Base-by-base conservation (phyloP, 2,888 invertebrate species). In the Cephus sareptanus region DNA sequence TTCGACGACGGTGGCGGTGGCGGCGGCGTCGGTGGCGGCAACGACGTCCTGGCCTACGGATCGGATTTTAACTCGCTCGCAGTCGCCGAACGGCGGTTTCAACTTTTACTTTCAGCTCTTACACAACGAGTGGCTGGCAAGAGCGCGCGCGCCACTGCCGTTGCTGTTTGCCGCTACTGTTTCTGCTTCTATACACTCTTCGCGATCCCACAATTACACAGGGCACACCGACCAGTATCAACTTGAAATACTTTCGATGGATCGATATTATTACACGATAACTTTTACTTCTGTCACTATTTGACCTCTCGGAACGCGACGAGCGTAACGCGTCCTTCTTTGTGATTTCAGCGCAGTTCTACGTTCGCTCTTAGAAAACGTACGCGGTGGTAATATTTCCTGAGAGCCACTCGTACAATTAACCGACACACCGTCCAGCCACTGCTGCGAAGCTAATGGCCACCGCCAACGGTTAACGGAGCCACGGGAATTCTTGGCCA, bases 51-150 rank as follows among this genome's bases (percentile, higher is more conserved):
- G 71, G 71, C 71, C 71, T 34, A 35, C 37, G 74, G 74, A 74
- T 79, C 74, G 73, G 79, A 79, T 79, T 79, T 79, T 73, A 80
- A 79, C 79, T 75, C 80, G 80, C 81, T 78, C 80, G 80, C 80
- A 74, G 37, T 74, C 35, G 74, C 88, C 87, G 83, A 69, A 86
- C 89, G 87, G 87, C 89, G 86, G 90, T 91, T 91, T 91, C 91
- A 90, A 91, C 91, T 91, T 91, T 91, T 91, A 91, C 91, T 91
- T 91, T 91, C 91, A 91, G 91, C 89, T 91, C 91, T 91, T 91
- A 91, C 91, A 91, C 91, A 91, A 91, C 91, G 83, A 74, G 76
- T 76, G 76, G 76, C 69, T 74, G 74, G 78, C 74, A 30, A 33
- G 74, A 33, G 74, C 74, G 74, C 74, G 37, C 56, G 34, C 84